phyloP scores from a whole-genome alignment of 2,113 vertebrate species.

The Eudyptes chrysolophus region DNA sequence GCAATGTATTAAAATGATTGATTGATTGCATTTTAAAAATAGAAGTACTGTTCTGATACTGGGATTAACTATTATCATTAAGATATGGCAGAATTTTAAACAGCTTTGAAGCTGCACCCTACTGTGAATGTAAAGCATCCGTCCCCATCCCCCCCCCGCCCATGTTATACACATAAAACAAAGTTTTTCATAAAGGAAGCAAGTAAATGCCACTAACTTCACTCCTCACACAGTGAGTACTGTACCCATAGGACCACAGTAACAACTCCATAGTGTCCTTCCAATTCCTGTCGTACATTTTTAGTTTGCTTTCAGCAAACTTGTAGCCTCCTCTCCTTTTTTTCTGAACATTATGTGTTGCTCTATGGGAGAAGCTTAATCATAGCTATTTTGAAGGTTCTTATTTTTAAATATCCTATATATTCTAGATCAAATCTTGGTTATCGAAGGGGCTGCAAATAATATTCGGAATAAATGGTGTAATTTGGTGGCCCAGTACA shows the following conservation, averaged over 20 bases:
- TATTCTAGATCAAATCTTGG: neutral
- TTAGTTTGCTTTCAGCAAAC: neutral
- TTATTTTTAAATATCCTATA: neutral
- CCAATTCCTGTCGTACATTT: neutral
- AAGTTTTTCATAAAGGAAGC: neutral
- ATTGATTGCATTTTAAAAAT: slow-evolving; percentile 60
- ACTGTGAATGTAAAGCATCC: neutral
- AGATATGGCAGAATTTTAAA: slow-evolving; percentile 47
- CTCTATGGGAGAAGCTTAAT: neutral
- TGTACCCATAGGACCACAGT: neutral
- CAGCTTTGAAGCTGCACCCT: slow-evolving; percentile 28
- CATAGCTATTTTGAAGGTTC: neutral
- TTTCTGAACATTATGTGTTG: neutral
- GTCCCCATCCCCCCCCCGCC: neutral
- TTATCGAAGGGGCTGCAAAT: neutral
- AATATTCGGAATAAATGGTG: neutral
- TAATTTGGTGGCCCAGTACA: neutral
- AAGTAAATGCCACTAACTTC: neutral
- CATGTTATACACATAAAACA: neutral
- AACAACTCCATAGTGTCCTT: neutral
- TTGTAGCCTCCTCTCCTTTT: neutral
- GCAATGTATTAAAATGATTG: slow-evolving; percentile 41
- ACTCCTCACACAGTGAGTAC: neutral
- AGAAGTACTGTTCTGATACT: slow-evolving; percentile 43
- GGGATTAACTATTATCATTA: slow-evolving; percentile 43